These are phyloP conservation scores for Drosophila pseudoananassae DNA, from an alignment of 1,140 invertebrate genomes.

Conservation along the genomic window DNA sequence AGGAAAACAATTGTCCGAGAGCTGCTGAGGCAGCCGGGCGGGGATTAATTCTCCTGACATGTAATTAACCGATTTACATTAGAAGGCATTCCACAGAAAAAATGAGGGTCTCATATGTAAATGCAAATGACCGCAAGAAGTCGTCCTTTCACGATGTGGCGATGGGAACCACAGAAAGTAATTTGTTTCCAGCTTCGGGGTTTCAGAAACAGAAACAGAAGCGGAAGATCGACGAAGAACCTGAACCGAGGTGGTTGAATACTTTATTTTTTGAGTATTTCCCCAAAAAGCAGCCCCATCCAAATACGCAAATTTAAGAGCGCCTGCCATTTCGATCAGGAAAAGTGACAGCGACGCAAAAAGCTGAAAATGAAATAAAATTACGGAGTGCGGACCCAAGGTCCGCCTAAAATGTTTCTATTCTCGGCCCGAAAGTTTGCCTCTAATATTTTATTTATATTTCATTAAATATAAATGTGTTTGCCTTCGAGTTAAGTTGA, in stretches of 20 bases:
- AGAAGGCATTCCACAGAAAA: background rate
- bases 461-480: conserved; percentile 74
- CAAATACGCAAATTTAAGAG: conserved; percentile 15
- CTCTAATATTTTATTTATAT: conserved; percentile 66
- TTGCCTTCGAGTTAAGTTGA: conserved; percentile 49
- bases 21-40: background rate
- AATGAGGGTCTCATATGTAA: background rate
- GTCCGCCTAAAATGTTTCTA: conserved; percentile 15
- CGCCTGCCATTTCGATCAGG: conserved; percentile 8
- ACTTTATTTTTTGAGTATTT: no score
- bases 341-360: conserved; percentile 33
- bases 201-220: background rate
- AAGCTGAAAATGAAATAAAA: conserved; percentile 4
- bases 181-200: background rate
- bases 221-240: no score
- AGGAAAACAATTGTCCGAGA: conserved; percentile 2
- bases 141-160: no score
- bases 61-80: conserved; percentile 57
- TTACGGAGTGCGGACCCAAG: background rate
- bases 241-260: no score
- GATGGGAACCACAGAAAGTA: conserved; percentile 5
- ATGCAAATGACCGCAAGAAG: conserved; percentile 29
- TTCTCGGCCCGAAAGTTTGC: conserved; percentile 37
- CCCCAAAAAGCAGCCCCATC: background rate
- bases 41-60: conserved; percentile 24